Conservation (phyloP, 2,113 vertebrate genomes). For the Syngnathoides biaculeatus region DNA sequence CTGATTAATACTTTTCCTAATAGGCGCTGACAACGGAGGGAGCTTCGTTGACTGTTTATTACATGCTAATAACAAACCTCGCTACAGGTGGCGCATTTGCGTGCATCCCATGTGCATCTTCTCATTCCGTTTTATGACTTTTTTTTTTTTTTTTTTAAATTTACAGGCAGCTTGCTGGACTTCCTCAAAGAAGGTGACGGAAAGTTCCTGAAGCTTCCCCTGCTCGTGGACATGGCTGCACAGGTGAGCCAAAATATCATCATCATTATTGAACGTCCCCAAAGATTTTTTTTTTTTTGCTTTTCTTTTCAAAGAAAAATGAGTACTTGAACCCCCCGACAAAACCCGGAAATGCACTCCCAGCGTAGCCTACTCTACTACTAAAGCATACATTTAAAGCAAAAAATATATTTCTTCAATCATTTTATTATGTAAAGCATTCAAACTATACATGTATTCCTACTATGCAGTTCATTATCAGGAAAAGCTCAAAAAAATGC, state of each 20-base stretch:
- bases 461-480: no score
- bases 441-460: no score
- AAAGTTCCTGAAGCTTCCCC: constrained; percentile 89
- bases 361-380: no score
- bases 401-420: no score
- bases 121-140: constrained; percentile 1
- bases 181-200: constrained; percentile 95
- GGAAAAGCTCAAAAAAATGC: no score
- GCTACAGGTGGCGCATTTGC: background rate
- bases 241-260: constrained; percentile 74
- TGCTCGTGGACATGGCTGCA: constrained; percentile 94
- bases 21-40: background rate
- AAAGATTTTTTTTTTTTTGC: no score
- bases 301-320: no score
- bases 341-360: no score
- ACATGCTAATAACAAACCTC: background rate
- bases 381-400: no score
- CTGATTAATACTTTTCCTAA: background rate
- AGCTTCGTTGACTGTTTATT: background rate
- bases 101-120: constrained; percentile 1
- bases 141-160: constrained; percentile 23
- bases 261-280: no score
- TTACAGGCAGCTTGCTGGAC: constrained; percentile 87
- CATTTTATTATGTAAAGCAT: no score
- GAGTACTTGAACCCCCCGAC: no score